Evolutionary conservation across 92 coral and sea anemone genomes (phyloP), one percentile per base, ranked within the genome.

Genomic region (Epizoanthus rinbou): DNA sequence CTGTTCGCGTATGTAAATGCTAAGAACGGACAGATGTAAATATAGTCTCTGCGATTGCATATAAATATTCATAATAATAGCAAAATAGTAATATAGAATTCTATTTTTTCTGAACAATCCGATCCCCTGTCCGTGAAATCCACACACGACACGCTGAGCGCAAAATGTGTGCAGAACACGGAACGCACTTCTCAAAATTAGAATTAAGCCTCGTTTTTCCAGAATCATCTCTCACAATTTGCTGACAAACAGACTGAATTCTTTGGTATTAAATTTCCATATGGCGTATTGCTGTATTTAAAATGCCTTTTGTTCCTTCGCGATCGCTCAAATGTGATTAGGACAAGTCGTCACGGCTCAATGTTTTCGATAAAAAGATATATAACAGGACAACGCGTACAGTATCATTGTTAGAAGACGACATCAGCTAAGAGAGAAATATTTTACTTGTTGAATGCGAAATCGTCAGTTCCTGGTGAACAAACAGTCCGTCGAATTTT

Each of bases 51-150:
- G 24, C 64, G 71, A 18, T 47, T 54, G 14, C 21, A 16, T 54
- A 88, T 88, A 79, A 88, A 88, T 88, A 88, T 88, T 88, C 91
- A 73, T 88, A 45, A 43, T 43, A 43, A 47, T 47, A 57, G 64
- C 23, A 18, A 56, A 74, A 53, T 74, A 74, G 81, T 78, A 75
- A 76, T 87, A 82, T 58, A 83, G 87, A 88, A 58, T 79, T 86
- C 73, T 86, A 86, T 81, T 86, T 86, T 86, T 86, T 50, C 76
- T 69, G 76, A 81, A 73, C 89, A 80, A 72, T 67, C 47, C n/a
- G 4, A 35, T 35, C 47, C 23, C 41, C 5, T 7, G 73, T 67
- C 73, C 73, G 39, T 35, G 39, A 24, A 64, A 64, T 25, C 35
- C n/a, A 64, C 69, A 64, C 41, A 28, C 11, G 13, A 28, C 39